Evolutionary conservation across 1,140 invertebrate genomes (phyloP), one percentile per base, ranked within the genome.

Genomic region (Halictus rubicundus): DNA sequence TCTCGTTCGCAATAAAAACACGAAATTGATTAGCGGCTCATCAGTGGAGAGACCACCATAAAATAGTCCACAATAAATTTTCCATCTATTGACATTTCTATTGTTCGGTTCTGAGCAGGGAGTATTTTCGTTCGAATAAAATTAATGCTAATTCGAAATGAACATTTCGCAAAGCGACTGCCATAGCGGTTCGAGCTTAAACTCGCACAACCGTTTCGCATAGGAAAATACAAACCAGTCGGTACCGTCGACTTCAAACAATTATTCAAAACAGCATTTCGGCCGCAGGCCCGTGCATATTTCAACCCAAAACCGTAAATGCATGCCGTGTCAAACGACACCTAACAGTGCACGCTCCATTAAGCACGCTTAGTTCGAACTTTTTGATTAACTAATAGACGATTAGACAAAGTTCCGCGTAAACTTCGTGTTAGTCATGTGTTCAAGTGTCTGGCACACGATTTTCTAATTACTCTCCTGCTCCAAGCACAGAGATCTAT

Each of bases 381-480:
- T 65, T 65, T 52, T 42, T 21, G 60, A 73, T 64, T 65, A 65
- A 14, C 25, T 63, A 63, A 74, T 65, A 32, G 60, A 37, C 9
- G 42, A 46, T 63, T 63, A 73, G 19, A 25, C 8, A n/a, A 46
- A 32, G 70, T 72, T 49, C 21, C 2, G 42, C 8, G 23, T 25
- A 0, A 74, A 74, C 42, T 65, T 54, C 2, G 39, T 63, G 46
- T 73, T 73, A 52, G 8, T 49, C 10, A 39, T 12, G 71, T 14
- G 42, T 16, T 49, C 32, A 73, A 63, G 21, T 21, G 25, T 63
- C 64, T 8, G 37, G 57, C 27, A 57, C 12, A 64, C 52, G 72
- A 27, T 37, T 65, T 39, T 66, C 46, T 39, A 74, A 74, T 74
- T 57, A 74, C 42, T 61, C 68, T 6, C n/a, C 21, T 12, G 42